Evolutionary conservation across 2,113 vertebrate species (phyloP).

Genomic region (Lichenostomus cassidix): DNA sequence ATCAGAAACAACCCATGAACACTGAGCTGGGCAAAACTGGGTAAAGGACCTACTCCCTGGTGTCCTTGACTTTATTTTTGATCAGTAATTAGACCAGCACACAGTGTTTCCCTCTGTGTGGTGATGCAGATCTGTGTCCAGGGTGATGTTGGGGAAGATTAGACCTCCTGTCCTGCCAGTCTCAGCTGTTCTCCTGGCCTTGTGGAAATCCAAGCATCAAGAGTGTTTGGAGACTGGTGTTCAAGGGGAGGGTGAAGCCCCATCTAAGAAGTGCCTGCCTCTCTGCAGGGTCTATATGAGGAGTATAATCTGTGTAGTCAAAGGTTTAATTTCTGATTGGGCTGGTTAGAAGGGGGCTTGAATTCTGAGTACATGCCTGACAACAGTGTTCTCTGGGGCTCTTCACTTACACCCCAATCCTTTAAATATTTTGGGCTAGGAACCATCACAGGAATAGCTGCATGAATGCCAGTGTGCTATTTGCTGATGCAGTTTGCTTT

Average conservation of each 20-base stretch:
- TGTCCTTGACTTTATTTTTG: background rate
- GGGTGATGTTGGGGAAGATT: background rate
- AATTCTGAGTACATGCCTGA: background rate
- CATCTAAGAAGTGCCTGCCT: background rate
- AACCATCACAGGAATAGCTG: background rate
- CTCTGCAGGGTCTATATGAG: background rate
- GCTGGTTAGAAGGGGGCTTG: background rate
- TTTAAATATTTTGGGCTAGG: background rate
- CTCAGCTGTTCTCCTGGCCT: background rate
- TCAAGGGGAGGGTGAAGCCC: background rate
- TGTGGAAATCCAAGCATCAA: background rate
- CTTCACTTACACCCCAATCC: accelerated
- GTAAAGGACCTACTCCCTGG: background rate
- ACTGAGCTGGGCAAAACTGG: background rate
- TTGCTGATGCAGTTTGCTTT: background rate
- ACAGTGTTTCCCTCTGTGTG: background rate
- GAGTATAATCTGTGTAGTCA: background rate
- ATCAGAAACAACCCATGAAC: background rate
- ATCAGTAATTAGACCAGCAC: background rate
- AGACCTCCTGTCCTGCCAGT: background rate
- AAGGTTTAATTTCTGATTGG: background rate
- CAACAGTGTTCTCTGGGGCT: background rate
- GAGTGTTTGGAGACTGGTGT: background rate
- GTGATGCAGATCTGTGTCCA: background rate
- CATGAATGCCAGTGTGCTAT: background rate